Percentiles rank a stretch among this genome's conserved stretches.
These are phyloP conservation scores for Apodemus speciosus DNA, from an alignment of 2,113 vertebrate species.

Conservation along the genomic window DNA sequence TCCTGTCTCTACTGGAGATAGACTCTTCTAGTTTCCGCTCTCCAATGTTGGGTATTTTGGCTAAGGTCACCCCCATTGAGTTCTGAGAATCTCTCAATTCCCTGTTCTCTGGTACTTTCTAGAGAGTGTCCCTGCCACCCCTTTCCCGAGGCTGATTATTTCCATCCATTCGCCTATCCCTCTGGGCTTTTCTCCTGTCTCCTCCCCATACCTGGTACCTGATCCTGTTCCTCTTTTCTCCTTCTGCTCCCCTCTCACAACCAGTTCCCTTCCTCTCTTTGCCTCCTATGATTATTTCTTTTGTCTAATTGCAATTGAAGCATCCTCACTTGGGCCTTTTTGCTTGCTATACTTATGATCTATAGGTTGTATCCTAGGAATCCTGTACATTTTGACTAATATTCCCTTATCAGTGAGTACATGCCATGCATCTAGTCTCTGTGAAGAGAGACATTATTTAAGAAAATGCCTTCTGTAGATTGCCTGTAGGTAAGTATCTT, in stretches of 20 bases:
- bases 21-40: no score
- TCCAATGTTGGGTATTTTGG: no score
- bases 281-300: neutral
- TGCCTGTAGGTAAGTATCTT: neutral
- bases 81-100: no score
- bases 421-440: neutral
- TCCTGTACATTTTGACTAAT: neutral
- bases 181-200: neutral
- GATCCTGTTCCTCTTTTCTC: neutral
- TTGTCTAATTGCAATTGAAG: neutral
- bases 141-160: no score
- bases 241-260: no score
- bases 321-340: neutral
- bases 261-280: neutral
- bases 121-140: no score
- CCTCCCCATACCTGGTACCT: neutral
- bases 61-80: no score
- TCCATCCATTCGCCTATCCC: no score
- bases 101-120: no score
- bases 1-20: no score
- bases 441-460: neutral
- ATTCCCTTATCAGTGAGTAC: neutral
- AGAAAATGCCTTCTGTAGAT: neutral
- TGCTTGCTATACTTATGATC: neutral
- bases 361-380: no score